phyloP scores from a whole-genome alignment of 2,797 vertebrate species.

The Gymnoscopelus microlampas region DNA sequence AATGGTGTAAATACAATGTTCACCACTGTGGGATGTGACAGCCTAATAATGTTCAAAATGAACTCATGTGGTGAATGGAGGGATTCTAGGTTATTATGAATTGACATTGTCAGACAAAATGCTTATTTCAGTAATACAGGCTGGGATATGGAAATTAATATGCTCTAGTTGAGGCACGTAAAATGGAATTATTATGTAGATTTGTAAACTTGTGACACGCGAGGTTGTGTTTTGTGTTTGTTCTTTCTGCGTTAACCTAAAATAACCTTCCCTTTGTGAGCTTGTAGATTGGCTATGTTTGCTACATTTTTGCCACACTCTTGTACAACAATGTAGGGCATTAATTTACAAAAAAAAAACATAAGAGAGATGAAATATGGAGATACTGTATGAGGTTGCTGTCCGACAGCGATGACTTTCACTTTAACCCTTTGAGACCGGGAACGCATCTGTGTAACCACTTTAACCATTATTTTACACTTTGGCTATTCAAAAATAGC shows the following conservation, averaged over 20 bases:
- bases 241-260: slow-evolving; percentile 16
- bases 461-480: too few relatives aligned
- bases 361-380: too few relatives aligned
- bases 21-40: slow-evolving; percentile 18
- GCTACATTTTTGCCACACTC: too few relatives aligned
- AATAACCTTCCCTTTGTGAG: slow-evolving; percentile 23
- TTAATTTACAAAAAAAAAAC: too few relatives aligned
- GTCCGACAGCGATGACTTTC: too few relatives aligned
- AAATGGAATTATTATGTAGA: slow-evolving; percentile 42
- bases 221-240: slow-evolving; percentile 29
- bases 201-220: slow-evolving; percentile 33
- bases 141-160: slow-evolving; percentile 36
- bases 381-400: too few relatives aligned
- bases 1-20: slow-evolving; percentile 7
- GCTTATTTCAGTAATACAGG: slow-evolving; percentile 6
- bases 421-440: slow-evolving; percentile 38
- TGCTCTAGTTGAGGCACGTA: slow-evolving; percentile 25
- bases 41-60: slow-evolving; percentile 22
- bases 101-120: background rate
- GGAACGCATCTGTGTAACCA: too few relatives aligned
- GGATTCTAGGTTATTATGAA: slow-evolving; percentile 13
- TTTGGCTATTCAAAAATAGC: too few relatives aligned
- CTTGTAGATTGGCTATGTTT: too few relatives aligned
- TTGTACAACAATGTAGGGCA: too few relatives aligned
- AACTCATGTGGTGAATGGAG: slow-evolving; percentile 27